These are phyloP conservation scores for Lacerta viridis DNA, from an alignment of 2,797 vertebrate genomes.

Conservation along the genomic window DNA sequence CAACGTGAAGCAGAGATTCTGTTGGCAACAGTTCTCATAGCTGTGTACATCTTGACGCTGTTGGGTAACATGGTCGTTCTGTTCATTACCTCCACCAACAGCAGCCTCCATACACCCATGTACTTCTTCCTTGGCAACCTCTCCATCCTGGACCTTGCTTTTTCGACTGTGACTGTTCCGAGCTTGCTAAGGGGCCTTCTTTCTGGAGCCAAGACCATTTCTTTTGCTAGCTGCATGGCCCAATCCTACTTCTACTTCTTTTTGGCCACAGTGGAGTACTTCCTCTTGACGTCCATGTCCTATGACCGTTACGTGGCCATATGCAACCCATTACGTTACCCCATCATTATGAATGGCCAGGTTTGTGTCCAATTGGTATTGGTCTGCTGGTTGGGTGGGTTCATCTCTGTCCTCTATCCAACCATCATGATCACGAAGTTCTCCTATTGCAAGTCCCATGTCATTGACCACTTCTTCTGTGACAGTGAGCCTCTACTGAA, in stretches of 20 bases:
- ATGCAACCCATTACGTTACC: constrained; percentile 57
- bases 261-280: constrained; percentile 36
- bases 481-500: constrained; percentile 56
- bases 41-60: constrained; percentile 42
- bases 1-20: constrained; percentile 31
- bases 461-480: constrained; percentile 65
- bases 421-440: constrained; percentile 16
- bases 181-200: constrained; percentile 44
- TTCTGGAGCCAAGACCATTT: constrained; percentile 44
- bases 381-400: constrained; percentile 31
- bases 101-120: constrained; percentile 54
- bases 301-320: constrained; percentile 64
- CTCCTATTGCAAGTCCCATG: constrained; percentile 33
- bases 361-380: constrained; percentile 17
- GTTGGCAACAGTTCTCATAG: constrained; percentile 34
- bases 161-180: constrained; percentile 46
- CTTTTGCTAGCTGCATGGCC: constrained; percentile 48
- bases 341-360: constrained; percentile 36
- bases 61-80: constrained; percentile 43
- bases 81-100: not conserved
- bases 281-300: constrained; percentile 47
- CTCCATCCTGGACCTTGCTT: constrained; percentile 53
- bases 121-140: constrained; percentile 61
- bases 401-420: constrained; percentile 26
- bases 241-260: constrained; percentile 63